Evolutionary conservation across 2,113 vertebrate species (phyloP).

Genomic region (Salvator merianae): DNA sequence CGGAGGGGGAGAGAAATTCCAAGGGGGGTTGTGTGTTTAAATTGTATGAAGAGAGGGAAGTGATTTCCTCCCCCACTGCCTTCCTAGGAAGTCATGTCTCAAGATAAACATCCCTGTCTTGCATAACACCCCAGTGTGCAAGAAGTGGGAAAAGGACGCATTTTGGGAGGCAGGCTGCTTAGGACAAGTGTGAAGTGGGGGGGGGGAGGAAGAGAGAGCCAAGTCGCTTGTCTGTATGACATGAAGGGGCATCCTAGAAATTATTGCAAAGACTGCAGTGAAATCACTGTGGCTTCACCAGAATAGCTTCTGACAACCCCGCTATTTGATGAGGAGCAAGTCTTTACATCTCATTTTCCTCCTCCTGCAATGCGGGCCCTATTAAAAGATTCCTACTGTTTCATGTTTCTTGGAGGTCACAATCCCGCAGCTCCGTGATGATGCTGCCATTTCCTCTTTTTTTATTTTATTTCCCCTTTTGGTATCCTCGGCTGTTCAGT

Average conservation of each 20-base stretch:
- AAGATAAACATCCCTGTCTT: constrained; percentile 20
- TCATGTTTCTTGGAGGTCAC: constrained; percentile 24
- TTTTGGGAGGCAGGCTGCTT: constrained; percentile 11
- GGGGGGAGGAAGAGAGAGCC: not conserved
- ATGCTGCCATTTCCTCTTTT: not conserved
- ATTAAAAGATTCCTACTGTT: constrained; percentile 16
- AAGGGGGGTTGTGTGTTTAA: constrained; percentile 31
- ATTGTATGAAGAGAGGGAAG: not conserved
- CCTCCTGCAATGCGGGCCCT: constrained; percentile 11
- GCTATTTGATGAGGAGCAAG: constrained; percentile 34
- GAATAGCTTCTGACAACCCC: constrained; percentile 44
- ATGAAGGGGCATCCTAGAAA: constrained; percentile 38
- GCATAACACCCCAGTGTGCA: not conserved
- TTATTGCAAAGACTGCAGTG: constrained; percentile 55
- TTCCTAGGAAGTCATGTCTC: constrained; percentile 56
- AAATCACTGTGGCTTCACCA: constrained; percentile 60
- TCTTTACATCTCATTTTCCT: not conserved
- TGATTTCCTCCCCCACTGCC: too few relatives aligned
- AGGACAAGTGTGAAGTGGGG: not conserved
- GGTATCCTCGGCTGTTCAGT: not conserved
- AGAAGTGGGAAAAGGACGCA: not conserved
- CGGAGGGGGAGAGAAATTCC: constrained; percentile 7
- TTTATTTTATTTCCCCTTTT: not conserved
- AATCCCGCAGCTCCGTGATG: constrained; percentile 19
- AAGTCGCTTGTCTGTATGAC: constrained; percentile 20